These are phyloP conservation scores for Archocentrus centrarchus DNA, from an alignment of 2,113 vertebrate genomes.

Conservation along the genomic window DNA sequence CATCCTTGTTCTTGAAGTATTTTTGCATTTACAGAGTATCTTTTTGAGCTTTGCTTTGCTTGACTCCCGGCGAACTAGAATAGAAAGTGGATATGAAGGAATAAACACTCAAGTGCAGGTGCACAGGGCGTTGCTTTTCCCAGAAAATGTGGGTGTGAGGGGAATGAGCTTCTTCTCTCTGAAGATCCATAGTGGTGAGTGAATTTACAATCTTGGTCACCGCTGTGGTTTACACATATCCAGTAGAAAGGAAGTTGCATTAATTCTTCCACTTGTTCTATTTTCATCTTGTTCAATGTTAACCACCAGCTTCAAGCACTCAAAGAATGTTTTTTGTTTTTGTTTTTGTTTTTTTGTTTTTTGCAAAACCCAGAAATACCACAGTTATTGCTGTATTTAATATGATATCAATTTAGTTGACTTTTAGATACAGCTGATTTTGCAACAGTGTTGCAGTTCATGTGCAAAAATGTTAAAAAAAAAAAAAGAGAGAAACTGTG, in stretches of 20 bases:
- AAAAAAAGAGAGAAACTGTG: not conserved
- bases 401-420: not conserved
- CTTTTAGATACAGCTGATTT: not conserved
- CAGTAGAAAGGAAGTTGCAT: not conserved
- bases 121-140: not conserved
- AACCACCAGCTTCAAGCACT: not conserved
- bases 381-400: not conserved
- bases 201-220: not conserved
- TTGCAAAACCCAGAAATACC: not conserved
- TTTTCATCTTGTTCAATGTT: not conserved
- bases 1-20: not conserved
- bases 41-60: not conserved
- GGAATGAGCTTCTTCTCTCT: not conserved
- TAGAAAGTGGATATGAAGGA: not conserved
- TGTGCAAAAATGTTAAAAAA: not conserved
- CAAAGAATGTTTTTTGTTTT: not conserved
- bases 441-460: not conserved
- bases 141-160: not conserved
- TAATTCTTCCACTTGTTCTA: not conserved
- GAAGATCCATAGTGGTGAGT: not conserved
- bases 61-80: not conserved
- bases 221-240: not conserved
- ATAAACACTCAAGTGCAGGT: not conserved
- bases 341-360: too few species aligned
- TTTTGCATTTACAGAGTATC: not conserved